phyloP scores from a whole-genome alignment of 1,140 invertebrate genomes.

The Amphibalanus amphitrite region DNA sequence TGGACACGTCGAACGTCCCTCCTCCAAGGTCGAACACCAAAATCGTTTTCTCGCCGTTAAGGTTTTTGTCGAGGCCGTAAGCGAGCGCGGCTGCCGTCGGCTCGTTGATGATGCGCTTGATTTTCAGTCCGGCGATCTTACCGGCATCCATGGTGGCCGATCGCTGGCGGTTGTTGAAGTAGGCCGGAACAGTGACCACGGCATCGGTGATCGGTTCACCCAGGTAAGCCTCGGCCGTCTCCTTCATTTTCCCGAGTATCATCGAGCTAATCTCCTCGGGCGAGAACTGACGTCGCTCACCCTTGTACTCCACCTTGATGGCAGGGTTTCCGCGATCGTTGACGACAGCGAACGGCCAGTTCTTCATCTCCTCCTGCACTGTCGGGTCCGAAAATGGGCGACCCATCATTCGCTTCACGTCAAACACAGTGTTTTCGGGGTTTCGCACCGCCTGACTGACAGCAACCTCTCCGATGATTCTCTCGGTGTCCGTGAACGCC shows the following conservation, averaged over 20 bases:
- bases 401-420: conserved; percentile 31
- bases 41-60: conserved; percentile 59
- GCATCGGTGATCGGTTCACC: conserved; percentile 76
- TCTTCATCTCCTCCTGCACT: conserved; percentile 30
- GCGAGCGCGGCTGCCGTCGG: conserved; percentile 64
- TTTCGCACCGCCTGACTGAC: conserved; percentile 35
- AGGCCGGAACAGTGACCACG: conserved; percentile 79
- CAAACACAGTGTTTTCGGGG: conserved; percentile 29
- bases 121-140: conserved; percentile 68
- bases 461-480: conserved; percentile 16
- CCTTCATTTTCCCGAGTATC: conserved; percentile 37
- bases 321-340: conserved; percentile 52
- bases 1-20: conserved; percentile 36
- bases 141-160: conserved; percentile 83
- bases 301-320: conserved; percentile 58
- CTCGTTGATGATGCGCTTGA: conserved; percentile 65
- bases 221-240: conserved; percentile 46
- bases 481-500: conserved; percentile 1
- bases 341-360: conserved; percentile 37
- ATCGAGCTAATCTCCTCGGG: conserved; percentile 36
- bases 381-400: conserved; percentile 26
- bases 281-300: conserved; percentile 13
- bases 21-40: conserved; percentile 34
- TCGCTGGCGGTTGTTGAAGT: conserved; percentile 81
- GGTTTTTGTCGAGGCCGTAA: conserved; percentile 41